Base-by-base conservation (phyloP, 2,888 invertebrate species). In the Fissipunctia ypsillon region DNA sequence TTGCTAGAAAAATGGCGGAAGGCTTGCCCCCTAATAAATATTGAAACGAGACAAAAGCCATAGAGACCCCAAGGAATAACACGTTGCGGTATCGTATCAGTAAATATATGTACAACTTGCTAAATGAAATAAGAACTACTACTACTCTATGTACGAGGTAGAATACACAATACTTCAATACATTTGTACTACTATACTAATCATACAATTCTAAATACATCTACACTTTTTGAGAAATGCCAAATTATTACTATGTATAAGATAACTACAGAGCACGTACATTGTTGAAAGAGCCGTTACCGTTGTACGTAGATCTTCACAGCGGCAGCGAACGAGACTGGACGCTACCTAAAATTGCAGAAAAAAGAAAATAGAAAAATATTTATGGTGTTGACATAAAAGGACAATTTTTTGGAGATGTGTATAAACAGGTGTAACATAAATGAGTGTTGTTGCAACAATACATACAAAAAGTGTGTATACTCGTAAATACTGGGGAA, bases 201-300 rank as follows among this genome's bases (percentile, higher is more conserved):
- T 66, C 61, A 85, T 57, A 66, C 48, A 64, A 56, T 69, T 71
- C 68, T 45, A 80, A 68, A 69, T 75, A 72, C 56, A 69, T 19
- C 7, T 81, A 78, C 80, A 86, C 84, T 84, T 80, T 82, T 85
- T 86, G 87, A 86, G 85, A 85, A 84, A 77, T 76, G 80, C 61
- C 22, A 73, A 70, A 82, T 81, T 60, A 72, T 72, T 84, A 81
- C 69, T 75, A 59, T 61, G 64, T 73, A 54, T 66, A 69, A 68
- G 50, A 75, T 65, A 72, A 77, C 68, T 78, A 81, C 71, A 59
- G 63, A 64, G 68, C 59, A 65, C 43, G 67, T 69, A 84, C 59
- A 67, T 59, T 66, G 76, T 66, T 54, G 74, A 81, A 70, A 22
- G 50, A 71, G 22, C 31, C 25, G 54, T 73, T 73, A 71, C 60